Conservation (phyloP, 2,888 invertebrate species). For the Agrenia bidenticulata region DNA sequence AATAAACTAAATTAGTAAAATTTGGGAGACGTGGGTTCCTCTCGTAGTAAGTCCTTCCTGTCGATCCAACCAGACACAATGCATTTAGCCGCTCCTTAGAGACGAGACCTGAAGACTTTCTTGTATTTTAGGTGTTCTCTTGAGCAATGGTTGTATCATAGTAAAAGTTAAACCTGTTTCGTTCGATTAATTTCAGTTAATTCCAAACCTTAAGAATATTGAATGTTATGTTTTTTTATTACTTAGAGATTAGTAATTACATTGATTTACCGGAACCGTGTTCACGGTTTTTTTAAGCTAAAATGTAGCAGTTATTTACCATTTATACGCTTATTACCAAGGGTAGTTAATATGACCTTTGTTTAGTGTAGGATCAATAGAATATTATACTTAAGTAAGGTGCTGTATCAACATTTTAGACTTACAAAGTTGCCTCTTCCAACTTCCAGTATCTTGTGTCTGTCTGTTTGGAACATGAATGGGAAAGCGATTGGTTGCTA, state of each 20-base stretch:
- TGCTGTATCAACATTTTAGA: constrained; percentile 6
- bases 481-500: no score
- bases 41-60: constrained; percentile 7
- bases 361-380: constrained; percentile 6
- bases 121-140: constrained; percentile 28
- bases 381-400: background rate
- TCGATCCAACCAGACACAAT: constrained; percentile 35
- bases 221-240: no score
- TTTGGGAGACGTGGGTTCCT: background rate
- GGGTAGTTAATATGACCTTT: background rate
- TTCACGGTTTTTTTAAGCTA: background rate
- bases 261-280: no score
- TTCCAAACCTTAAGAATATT: background rate
- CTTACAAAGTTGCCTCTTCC: constrained; percentile 4
- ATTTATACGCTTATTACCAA: background rate
- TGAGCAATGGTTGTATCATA: constrained; percentile 35
- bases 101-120: constrained; percentile 27
- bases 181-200: constrained; percentile 6
- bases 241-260: no score
- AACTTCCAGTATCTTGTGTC: no score
- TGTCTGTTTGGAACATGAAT: no score
- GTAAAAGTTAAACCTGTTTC: background rate
- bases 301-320: no score
- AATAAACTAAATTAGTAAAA: background rate
- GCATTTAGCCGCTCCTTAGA: constrained; percentile 33